Conservation (phyloP, 2,888 invertebrate species). For the Pachycephus smyrnensis region DNA sequence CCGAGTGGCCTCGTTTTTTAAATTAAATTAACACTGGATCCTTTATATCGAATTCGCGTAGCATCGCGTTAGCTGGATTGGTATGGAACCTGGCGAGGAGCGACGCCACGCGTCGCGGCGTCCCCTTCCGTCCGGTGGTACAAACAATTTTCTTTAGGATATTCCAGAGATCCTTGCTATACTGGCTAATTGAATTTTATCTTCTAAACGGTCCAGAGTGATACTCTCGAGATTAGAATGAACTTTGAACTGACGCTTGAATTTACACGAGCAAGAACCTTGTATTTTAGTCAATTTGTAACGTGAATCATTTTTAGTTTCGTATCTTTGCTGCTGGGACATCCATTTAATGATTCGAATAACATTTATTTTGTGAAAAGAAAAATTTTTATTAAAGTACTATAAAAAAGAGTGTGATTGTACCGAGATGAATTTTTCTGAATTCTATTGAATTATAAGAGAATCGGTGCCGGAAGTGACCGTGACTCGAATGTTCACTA, state of each 20-base stretch:
- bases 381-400: neutral
- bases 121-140: neutral
- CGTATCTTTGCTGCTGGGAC: too few species aligned
- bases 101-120: too few species aligned
- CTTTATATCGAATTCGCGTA: neutral
- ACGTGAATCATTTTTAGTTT: neutral
- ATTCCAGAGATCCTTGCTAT: neutral
- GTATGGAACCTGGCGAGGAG: too few species aligned
- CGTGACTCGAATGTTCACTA: conserved; percentile 43
- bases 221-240: neutral
- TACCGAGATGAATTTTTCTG: neutral
- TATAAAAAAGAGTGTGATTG: neutral
- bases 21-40: neutral
- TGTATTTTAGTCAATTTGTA: neutral
- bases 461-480: conserved; percentile 32
- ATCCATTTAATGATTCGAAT: neutral
- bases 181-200: neutral
- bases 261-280: neutral
- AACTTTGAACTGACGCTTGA: neutral
- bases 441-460: neutral
- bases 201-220: neutral
- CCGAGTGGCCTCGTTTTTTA: neutral
- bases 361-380: neutral
- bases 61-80: neutral
- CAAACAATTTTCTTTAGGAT: neutral